Conservation (phyloP, 1,140 invertebrate genomes). For the Augochlora pura region DNA sequence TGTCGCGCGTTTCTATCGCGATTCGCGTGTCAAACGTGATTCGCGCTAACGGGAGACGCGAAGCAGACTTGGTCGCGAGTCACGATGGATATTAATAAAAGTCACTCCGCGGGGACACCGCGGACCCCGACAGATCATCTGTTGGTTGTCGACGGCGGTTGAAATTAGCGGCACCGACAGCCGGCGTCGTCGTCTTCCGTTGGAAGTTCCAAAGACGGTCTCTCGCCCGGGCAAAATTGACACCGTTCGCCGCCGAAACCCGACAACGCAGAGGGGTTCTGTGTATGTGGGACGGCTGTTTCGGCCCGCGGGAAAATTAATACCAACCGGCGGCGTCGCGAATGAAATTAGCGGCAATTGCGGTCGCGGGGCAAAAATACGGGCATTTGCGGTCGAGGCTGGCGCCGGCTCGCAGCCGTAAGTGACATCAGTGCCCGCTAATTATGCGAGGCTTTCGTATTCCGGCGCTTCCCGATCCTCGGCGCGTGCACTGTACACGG, state of each 20-base stretch:
- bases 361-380: slow-evolving; percentile 13
- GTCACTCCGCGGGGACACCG: no score
- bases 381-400: not conserved
- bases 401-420: not conserved
- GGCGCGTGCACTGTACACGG: not conserved
- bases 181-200: not conserved
- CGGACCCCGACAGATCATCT: not conserved
- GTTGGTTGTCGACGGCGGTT: not conserved
- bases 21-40: no score
- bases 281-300: not conserved
- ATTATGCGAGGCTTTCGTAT: not conserved
- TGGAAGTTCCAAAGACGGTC: not conserved
- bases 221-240: slow-evolving; percentile 14
- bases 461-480: not conserved
- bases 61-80: not conserved
- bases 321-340: not conserved
- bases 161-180: slow-evolving; percentile 12
- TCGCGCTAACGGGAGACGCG: no score
- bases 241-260: not conserved
- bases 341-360: slow-evolving; percentile 25
- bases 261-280: no score
- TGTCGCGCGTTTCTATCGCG: no score
- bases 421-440: not conserved
- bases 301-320: not conserved
- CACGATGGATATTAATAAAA: not conserved